Evolutionary conservation across 30 jellyfish, hydroid and myxozoan genomes (phyloP).

Genomic region (Nemopilema nomurai): DNA sequence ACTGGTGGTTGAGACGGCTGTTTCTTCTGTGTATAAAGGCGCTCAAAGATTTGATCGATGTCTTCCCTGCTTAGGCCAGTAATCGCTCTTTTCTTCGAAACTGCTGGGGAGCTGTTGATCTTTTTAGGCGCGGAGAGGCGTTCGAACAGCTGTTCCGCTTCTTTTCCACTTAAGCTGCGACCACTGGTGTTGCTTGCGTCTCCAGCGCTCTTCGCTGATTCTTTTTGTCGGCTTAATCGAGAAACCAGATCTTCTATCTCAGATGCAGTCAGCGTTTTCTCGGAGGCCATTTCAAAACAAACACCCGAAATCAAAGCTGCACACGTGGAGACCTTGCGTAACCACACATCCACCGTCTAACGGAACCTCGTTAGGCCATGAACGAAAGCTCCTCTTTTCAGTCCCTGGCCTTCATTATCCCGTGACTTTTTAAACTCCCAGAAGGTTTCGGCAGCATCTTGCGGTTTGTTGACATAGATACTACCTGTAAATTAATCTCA

Average conservation of each 20-base stretch:
- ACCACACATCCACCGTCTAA: background rate
- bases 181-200: background rate
- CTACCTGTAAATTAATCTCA: background rate
- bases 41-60: conserved; percentile 38
- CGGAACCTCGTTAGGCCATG: background rate
- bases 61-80: conserved; percentile 33
- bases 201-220: background rate
- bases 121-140: conserved; percentile 27
- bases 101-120: conserved; percentile 8
- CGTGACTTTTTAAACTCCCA: no score
- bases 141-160: conserved; percentile 31
- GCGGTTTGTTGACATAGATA: conserved; percentile 9
- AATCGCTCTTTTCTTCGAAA: background rate
- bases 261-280: conserved; percentile 23
- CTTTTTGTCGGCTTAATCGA: conserved; percentile 46
- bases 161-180: conserved; percentile 4
- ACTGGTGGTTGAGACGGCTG: conserved; percentile 33
- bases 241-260: conserved; percentile 38
- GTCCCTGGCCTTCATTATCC: no score
- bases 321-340: background rate
- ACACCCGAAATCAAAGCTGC: background rate
- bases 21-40: conserved; percentile 52
- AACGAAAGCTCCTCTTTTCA: background rate
- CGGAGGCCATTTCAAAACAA: conserved; percentile 14
- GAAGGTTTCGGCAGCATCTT: background rate